A percentile compares a stretch with the other conserved stretches of the same genome.
phyloP scores from a whole-genome alignment of 2,888 invertebrate genomes.

The Dasysyrphus tricinctus region DNA sequence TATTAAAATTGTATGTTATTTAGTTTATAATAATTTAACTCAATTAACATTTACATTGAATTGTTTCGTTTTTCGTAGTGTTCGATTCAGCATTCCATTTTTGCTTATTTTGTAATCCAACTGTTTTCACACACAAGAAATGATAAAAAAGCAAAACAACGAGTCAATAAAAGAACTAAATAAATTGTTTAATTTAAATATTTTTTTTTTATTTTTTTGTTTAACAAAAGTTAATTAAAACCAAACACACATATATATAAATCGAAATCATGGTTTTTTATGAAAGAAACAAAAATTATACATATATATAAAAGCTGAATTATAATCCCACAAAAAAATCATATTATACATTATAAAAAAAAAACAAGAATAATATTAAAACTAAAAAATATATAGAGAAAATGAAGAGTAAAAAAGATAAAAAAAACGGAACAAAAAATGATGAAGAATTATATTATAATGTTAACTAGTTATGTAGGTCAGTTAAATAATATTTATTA shows the following conservation, averaged over 20 bases:
- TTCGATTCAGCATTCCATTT: constrained; percentile 48
- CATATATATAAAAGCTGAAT: constrained; percentile 67
- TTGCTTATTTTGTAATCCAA: constrained; percentile 19
- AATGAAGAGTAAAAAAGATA: constrained; percentile 75
- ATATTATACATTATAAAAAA: constrained; percentile 76
- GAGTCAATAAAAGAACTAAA: constrained; percentile 52
- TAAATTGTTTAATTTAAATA: constrained; percentile 54
- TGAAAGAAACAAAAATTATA: constrained; percentile 47
- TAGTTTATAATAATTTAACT: constrained; percentile 19
- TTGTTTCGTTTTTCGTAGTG: constrained; percentile 37
- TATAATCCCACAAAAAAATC: constrained; percentile 77
- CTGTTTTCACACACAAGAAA: constrained; percentile 51
- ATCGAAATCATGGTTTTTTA: constrained; percentile 69
- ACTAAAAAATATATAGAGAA: constrained; percentile 76
- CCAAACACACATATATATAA: constrained; percentile 33
- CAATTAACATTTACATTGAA: background rate
- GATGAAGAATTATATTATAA: constrained; percentile 79
- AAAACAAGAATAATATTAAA: constrained; percentile 76
- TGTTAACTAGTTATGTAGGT: constrained; percentile 83
- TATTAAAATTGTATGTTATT: constrained; percentile 37
- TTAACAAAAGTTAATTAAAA: constrained; percentile 36
- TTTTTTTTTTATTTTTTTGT: constrained; percentile 56
- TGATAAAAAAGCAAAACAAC: constrained; percentile 70
- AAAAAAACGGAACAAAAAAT: constrained; percentile 78
- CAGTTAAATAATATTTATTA: constrained; percentile 82